A percentile compares a stretch with the other conserved stretches of the same genome.
phyloP scores from a whole-genome alignment of 1,140 invertebrate genomes.

The Ostrea denselamellosa region DNA sequence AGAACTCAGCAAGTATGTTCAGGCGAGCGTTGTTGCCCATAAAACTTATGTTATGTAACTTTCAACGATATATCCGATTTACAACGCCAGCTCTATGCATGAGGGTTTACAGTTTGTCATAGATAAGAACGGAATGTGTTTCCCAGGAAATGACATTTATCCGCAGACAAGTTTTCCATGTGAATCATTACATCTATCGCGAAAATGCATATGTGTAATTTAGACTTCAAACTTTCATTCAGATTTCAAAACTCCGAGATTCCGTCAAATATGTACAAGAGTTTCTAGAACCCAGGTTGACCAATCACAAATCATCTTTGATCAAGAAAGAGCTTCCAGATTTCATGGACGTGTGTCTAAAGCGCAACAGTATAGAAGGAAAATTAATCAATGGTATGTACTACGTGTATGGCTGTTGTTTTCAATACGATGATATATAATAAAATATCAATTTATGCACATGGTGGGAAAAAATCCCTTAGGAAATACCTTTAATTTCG shows the following conservation, averaged over 20 bases:
- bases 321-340: conserved; percentile 21
- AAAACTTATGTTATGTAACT: too few species aligned
- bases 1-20: too few species aligned
- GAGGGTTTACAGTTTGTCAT: too few species aligned
- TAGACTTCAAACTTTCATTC: not conserved
- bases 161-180: too few species aligned
- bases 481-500: not conserved
- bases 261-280: conserved; percentile 23
- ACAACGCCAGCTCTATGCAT: too few species aligned
- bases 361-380: not conserved
- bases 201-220: too few species aligned
- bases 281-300: conserved; percentile 33
- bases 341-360: conserved; percentile 24
- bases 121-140: too few species aligned
- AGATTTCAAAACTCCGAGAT: conserved; percentile 5
- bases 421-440: not conserved
- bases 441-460: not conserved
- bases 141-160: too few species aligned
- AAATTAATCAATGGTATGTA: not conserved
- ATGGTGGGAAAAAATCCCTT: not conserved
- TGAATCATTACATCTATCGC: too few species aligned
- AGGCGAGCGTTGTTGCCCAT: too few species aligned
- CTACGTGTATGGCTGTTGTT: not conserved
- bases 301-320: conserved; percentile 35
- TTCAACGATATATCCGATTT: too few species aligned